Evolutionary conservation across 2,888 invertebrate species (phyloP), one percentile per base, ranked within the genome.

Genomic region (Leucophenga montana): DNA sequence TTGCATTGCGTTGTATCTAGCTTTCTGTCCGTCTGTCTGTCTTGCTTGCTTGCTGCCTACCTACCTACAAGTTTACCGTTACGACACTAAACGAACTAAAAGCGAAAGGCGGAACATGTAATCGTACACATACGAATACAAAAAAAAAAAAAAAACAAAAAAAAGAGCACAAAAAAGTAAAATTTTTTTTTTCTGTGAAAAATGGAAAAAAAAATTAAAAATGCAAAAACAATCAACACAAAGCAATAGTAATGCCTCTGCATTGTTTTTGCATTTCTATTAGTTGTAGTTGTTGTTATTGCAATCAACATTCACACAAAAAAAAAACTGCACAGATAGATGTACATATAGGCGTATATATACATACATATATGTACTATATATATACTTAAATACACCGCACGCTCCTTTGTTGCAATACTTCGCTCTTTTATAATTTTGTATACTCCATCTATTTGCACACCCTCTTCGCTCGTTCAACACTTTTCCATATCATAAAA

Each of bases 61-160:
- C 39, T 39, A 11, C 39, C 39, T 5, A 39, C 39, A 5, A 39
- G 39, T 39, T 59, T 59, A 59, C 57, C 31, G 57, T 59, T 59
- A 31, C 33, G 57, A 39, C 8, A 39, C 39, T 39, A 8, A 3
- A 33, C 57, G 57, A 22, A 27, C 31, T 3, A 59, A 59, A 59
- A 59, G 57, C 57, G 57, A 59, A 59, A 59, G 57, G 57, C 31
- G 57, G 57, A 59, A 59, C 31, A 59, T 59, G 57, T 59, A 59
- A 59, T 56, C 20, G 13, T 27, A 50, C 50, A 50, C 22, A 59
- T 11, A 20, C 31, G n/a, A 59, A 31, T 31, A n/a, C 57, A 56
- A 14, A 8, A 22, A 56, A n/a, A 20, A 56, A 13, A 22, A 22
- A 11, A 5, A 11, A 11, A 56, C 1, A 8, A 56, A 13, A 13